These are phyloP conservation scores for Elysia chlorotica DNA, from an alignment of 1,140 invertebrate genomes.

Conservation along the genomic window DNA sequence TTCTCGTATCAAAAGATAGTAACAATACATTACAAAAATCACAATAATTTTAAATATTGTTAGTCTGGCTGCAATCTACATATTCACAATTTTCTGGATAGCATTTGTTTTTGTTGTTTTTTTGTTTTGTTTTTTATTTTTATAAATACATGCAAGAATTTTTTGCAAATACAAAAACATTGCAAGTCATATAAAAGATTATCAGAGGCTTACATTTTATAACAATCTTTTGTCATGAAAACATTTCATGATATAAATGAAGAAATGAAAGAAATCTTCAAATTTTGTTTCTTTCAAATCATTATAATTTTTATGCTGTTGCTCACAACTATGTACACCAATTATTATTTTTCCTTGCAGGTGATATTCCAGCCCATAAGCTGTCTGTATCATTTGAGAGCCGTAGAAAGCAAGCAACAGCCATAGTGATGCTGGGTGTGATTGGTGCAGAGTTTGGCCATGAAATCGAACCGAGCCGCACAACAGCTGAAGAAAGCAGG, in stretches of 20 bases:
- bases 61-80: not conserved
- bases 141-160: not conserved
- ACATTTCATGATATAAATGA: no score
- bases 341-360: constrained; percentile 23
- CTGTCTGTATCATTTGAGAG: constrained; percentile 67
- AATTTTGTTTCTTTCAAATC: no score
- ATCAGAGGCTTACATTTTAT: no score
- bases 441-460: constrained; percentile 98
- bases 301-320: no score
- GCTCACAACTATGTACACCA: no score
- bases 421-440: constrained; percentile 94
- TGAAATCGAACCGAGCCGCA: constrained; percentile 64
- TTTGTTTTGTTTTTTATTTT: not conserved
- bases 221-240: not conserved
- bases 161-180: not conserved
- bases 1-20: not conserved
- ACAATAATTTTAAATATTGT: no score
- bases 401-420: constrained; percentile 93
- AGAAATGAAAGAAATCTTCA: no score
- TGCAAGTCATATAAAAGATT: no score
- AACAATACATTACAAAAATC: not conserved
- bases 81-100: no score
- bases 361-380: constrained; percentile 46
- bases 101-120: no score
- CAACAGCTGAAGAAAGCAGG: constrained; percentile 34